Evolutionary conservation across 2,797 vertebrate species (phyloP).

Genomic region (Eulemur coronatus): DNA sequence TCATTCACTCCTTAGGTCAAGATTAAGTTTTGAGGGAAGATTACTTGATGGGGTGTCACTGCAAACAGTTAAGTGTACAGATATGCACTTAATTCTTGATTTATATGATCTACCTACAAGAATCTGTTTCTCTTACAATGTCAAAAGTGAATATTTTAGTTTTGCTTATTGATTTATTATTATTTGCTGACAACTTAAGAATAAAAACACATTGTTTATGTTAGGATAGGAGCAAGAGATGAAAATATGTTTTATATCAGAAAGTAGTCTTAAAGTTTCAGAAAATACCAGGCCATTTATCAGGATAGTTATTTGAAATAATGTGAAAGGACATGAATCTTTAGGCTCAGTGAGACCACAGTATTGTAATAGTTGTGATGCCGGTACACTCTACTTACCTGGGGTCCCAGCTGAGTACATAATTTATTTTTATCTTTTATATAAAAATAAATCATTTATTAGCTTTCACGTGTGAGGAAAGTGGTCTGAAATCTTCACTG

Average conservation of each 20-base stretch:
- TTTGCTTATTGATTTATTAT: constrained; percentile 12
- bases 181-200: background rate
- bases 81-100: background rate
- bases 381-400: background rate
- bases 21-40: background rate
- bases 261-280: background rate
- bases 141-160: constrained; percentile 15
- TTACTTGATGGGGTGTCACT: background rate
- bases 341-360: background rate
- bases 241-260: background rate
- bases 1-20: background rate
- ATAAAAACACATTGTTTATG: background rate
- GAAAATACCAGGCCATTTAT: background rate
- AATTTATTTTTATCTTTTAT: constrained; percentile 1
- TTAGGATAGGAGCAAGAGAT: background rate
- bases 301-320: background rate
- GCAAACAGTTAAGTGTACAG: background rate
- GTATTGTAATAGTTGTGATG: background rate
- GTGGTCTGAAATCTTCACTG: background rate
- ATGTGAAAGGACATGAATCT: background rate
- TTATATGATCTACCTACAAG: background rate
- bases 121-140: background rate
- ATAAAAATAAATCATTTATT: background rate
- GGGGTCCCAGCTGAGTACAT: background rate
- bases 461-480: background rate